Evolutionary conservation across 1,140 invertebrate genomes (phyloP), one percentile per base, ranked within the genome.

Genomic region (Pristionchus pacificus): DNA sequence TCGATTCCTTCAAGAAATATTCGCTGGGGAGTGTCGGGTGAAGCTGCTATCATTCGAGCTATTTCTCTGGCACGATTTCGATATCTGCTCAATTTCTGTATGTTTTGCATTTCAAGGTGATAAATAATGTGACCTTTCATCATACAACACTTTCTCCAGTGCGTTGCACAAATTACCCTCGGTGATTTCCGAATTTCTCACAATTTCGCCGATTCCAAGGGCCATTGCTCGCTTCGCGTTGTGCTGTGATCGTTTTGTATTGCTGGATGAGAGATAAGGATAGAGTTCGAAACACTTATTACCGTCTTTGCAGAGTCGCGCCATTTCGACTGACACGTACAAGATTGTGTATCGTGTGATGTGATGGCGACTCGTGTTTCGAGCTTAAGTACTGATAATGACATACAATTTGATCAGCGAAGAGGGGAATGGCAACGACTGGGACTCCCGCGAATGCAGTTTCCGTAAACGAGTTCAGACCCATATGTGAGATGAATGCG

Each of bases 401-500:
- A 13, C 0, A 66, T 32, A 33, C 38, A 14, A 64, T 64, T 77
- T 91, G 90, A 82, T 91, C 90, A 24, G 85, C 87, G 60, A 89
- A 87, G 25, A 90, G 85, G 38, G 90, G 90, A 63, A 90, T 86
- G 1, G 88, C 88, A 25, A 91, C 83, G 10, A 90, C 85, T 2
- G 90, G 90, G n/a, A 89, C 87, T 79, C 88, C 88, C 71, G 88
- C 87, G 81, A 89, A 88, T 14, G 90, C 81, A 1, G 89, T 88
- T 84, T 91, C 90, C 70, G 88, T 87, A 10, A 88, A 85, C 60
- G 90, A 49, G 38, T 49, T 49, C 30, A 88, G 79, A 13, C 90
- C 90, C 15, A 88, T 89, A 74, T 91, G 89, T 0, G 89, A 49
- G 32, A 91, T 88, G 71, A 91, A 90, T 0, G 87, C 84, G 10